Evolutionary conservation across 2,113 vertebrate species (phyloP).

Genomic region (Chaetodon trifascialis): DNA sequence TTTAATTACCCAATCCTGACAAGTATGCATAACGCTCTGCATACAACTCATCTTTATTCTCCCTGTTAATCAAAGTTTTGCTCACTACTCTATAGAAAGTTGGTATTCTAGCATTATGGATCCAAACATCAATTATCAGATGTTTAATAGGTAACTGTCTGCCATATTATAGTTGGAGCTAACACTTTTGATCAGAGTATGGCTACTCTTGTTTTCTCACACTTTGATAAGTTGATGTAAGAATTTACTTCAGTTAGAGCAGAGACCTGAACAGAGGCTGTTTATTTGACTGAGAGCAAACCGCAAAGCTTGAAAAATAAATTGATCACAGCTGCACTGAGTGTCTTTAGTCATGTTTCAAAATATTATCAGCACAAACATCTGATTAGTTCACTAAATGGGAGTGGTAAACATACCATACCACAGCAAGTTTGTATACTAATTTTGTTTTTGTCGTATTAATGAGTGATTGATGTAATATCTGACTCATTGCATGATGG

Average conservation of each 20-base stretch:
- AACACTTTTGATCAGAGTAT: neutral
- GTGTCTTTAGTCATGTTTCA: constrained; percentile 7
- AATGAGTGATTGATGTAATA: neutral
- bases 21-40: neutral
- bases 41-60: constrained; percentile 8
- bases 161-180: neutral
- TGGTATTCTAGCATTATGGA: neutral
- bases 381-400: neutral
- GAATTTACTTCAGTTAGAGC: constrained; percentile 5
- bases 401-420: neutral
- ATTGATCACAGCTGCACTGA: neutral
- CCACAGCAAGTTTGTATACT: neutral
- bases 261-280: constrained; percentile 5
- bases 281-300: constrained; percentile 8
- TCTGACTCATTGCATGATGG: neutral
- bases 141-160: neutral
- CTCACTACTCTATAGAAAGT: neutral
- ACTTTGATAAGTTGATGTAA: neutral
- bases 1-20: constrained; percentile 14
- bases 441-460: neutral
- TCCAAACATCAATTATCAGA: neutral
- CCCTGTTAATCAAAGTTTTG: neutral
- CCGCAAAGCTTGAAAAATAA: neutral
- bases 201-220: constrained; percentile 3
- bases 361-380: neutral